Base-by-base conservation (phyloP, 2,888 invertebrate species). In the Oasisia sp. region DNA sequence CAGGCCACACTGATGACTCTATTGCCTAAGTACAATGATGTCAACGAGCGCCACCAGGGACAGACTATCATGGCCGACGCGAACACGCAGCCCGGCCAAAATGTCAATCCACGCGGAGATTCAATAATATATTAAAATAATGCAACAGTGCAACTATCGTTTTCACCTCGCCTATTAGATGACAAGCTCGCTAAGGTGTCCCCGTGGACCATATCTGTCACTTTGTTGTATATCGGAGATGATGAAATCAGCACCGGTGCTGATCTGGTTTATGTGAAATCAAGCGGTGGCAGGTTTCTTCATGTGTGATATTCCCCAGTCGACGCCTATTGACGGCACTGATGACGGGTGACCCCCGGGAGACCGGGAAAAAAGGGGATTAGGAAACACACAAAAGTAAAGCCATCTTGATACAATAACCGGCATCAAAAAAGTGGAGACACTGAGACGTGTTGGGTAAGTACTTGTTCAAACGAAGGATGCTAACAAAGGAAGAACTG, bases 371-470 rank as follows among this genome's bases (percentile, higher is more conserved):
- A 27, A 74, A 19, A 74, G 74, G n/a, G 74, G 74, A 74, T 74
- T 74, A 74, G 74, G n/a, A n/a, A 74, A n/a, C n/a, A 74, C 74
- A 74, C 74, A 19, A 74, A 74, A 74, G 74, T 74, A 74, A 74
- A 74, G 74, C 19, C n/a, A 74, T 74, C 74, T 27, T 74, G 74
- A 74, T 74, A n/a, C n/a, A n/a, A 74, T 74, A 74, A 74, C 50
- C 14, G 45, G 0, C 7, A 50, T 50, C 11, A 56, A 74, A 74
- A 27, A 74, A 74, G 7, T 74, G 7, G n/a, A 74, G 19, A 74
- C 14, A 74, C 19, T 19, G 27, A 74, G 74, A 14, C 0, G n/a
- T n/a, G 27, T 11, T 56, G 56, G 56, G 56, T 56, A 56, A 56
- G 19, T 14, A 56, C 11, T 56, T 19, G 19, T 11, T 14, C 8